Evolutionary conservation across 2,113 vertebrate species (phyloP).

Genomic region (Hippocampus abdominalis): DNA sequence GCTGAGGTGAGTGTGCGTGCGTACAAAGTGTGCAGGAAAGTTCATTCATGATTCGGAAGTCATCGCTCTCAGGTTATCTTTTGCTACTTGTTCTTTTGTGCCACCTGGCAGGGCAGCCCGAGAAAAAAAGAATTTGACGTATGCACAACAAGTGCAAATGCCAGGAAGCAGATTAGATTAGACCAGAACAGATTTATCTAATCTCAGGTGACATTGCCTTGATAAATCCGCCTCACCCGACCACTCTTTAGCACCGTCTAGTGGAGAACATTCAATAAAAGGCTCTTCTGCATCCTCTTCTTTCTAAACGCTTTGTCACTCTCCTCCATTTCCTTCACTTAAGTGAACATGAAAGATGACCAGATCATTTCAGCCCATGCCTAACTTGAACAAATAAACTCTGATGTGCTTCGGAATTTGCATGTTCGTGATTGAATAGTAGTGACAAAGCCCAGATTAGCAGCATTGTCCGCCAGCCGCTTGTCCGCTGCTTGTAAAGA

Average conservation of each 20-base stretch:
- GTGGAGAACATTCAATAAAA: slow-evolving; percentile 19
- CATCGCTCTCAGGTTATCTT: slow-evolving; percentile 25
- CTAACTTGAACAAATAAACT: background rate
- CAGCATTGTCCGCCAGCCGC: background rate
- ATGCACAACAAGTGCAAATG: slow-evolving; percentile 40
- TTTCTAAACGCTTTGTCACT: background rate
- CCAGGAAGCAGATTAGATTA: slow-evolving; percentile 60
- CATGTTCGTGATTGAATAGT: background rate
- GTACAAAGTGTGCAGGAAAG: slow-evolving; percentile 18
- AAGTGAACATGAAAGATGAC: background rate
- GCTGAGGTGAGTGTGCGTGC: slow-evolving; percentile 67
- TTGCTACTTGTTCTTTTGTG: slow-evolving; percentile 13
- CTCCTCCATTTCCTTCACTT: slow-evolving; percentile 13
- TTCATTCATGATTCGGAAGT: slow-evolving; percentile 16
- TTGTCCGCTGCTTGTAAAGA: slow-evolving; percentile 6
- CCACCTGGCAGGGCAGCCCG: slow-evolving; percentile 4
- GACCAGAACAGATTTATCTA: slow-evolving; percentile 62
- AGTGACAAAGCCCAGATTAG: slow-evolving; percentile 8
- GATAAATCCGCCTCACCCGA: slow-evolving; percentile 27
- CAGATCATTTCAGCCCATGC: background rate
- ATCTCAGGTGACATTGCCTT: slow-evolving; percentile 69
- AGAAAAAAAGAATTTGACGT: slow-evolving; percentile 17
- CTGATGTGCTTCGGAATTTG: background rate
- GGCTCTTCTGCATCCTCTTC: background rate
- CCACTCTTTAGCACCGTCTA: slow-evolving; percentile 29